Evolutionary conservation across 1,140 invertebrate species (phyloP).

Genomic region (Meteorus sp.): DNA sequence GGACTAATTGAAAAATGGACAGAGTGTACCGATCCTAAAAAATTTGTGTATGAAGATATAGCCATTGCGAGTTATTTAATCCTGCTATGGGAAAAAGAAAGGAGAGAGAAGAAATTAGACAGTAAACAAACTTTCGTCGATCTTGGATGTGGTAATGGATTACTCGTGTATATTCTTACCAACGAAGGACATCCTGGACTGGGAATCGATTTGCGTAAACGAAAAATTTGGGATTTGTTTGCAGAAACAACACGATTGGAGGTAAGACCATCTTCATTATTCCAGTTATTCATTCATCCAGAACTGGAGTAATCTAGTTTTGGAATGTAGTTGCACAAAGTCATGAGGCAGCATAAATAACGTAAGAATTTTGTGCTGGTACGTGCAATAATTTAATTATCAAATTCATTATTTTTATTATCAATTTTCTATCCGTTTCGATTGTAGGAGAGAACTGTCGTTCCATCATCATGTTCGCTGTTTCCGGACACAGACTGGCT

Average conservation of each 20-base stretch:
- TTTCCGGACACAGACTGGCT: slow-evolving; percentile 88
- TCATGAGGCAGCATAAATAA: neutral
- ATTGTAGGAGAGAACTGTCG: slow-evolving; percentile 69
- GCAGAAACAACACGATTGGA: slow-evolving; percentile 57
- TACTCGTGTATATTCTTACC: slow-evolving; percentile 86
- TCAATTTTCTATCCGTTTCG: slow-evolving; percentile 38
- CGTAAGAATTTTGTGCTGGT: no score
- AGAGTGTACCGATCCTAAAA: slow-evolving; percentile 89
- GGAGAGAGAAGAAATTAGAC: slow-evolving; percentile 47
- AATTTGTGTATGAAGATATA: slow-evolving; percentile 96
- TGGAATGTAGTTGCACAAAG: no score
- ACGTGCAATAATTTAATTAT: no score
- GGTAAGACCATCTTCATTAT: slow-evolving; percentile 39
- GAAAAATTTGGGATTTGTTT: slow-evolving; percentile 90
- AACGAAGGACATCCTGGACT: slow-evolving; percentile 83
- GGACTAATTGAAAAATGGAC: slow-evolving; percentile 78
- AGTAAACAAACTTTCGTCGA: slow-evolving; percentile 81
- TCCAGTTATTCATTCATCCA: no score
- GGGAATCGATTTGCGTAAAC: slow-evolving; percentile 86
- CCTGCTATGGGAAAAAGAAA: slow-evolving; percentile 70
- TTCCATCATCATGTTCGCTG: slow-evolving; percentile 69
- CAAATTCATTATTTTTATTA: slow-evolving; percentile 51
- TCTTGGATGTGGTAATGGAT: slow-evolving; percentile 95
- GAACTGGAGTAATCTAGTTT: no score
- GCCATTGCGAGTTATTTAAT: slow-evolving; percentile 92